These are phyloP conservation scores for Margaritifera margaritifera DNA, from an alignment of 2,888 invertebrate genomes.

Conservation along the genomic window DNA sequence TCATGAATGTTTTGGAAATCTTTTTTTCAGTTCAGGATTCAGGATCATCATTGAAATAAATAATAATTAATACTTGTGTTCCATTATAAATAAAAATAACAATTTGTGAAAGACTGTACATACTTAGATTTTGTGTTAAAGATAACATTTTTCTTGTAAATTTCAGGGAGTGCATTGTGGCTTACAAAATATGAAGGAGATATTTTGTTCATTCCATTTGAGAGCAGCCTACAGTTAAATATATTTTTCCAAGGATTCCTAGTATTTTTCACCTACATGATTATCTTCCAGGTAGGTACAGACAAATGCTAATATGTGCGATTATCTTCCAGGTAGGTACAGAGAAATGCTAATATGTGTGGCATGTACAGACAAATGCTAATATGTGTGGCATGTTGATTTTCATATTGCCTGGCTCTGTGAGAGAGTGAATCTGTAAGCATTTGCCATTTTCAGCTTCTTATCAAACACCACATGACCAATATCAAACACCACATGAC, in stretches of 20 bases:
- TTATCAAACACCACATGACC: too few relatives aligned
- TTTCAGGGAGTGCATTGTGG: conserved; percentile 82
- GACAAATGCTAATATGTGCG: background rate
- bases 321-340: conserved; percentile 88
- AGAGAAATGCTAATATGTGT: background rate
- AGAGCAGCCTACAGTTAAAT: conserved; percentile 56
- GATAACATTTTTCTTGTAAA: background rate
- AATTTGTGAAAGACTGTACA: too few relatives aligned
- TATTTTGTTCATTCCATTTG: conserved; percentile 64
- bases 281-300: conserved; percentile 86
- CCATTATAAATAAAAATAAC: too few relatives aligned
- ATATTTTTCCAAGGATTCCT: conserved; percentile 83
- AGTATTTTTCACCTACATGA: conserved; percentile 96
- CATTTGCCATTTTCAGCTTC: too few relatives aligned
- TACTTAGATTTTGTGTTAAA: too few relatives aligned
- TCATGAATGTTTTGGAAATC: too few relatives aligned
- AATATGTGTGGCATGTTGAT: background rate
- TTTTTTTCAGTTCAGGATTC: too few relatives aligned
- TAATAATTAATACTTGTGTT: too few relatives aligned
- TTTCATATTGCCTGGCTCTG: background rate
- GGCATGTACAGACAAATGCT: background rate
- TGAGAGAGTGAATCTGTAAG: too few relatives aligned
- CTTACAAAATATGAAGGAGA: conserved; percentile 73
- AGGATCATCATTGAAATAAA: too few relatives aligned
- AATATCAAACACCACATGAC: too few relatives aligned